Percentiles rank a stretch among this genome's conserved stretches.
phyloP scores from a whole-genome alignment of 2,888 invertebrate genomes.

The Nomada ruficornis region DNA sequence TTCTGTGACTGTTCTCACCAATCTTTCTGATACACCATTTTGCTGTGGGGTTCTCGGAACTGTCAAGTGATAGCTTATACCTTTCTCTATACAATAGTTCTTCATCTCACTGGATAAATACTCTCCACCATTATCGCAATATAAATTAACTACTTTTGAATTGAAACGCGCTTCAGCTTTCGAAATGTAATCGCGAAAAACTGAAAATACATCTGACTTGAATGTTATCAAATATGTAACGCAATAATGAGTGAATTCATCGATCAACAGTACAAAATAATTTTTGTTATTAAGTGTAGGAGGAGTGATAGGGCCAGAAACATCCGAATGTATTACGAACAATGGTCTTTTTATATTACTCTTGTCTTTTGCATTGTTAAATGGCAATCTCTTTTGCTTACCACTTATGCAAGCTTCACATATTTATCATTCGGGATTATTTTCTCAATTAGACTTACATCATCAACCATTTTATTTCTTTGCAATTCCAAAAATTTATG shows the following conservation, averaged over 20 bases:
- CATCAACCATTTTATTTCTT: too few relatives aligned
- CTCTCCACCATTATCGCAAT: neutral
- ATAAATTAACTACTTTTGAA: neutral
- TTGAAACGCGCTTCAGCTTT: neutral
- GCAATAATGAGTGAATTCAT: slow-evolving; percentile 14
- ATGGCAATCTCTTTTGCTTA: neutral
- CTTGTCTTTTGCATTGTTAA: slow-evolving; percentile 27
- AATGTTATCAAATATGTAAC: slow-evolving; percentile 39
- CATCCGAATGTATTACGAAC: slow-evolving; percentile 50
- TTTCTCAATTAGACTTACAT: neutral
- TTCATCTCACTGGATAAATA: neutral
- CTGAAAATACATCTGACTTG: slow-evolving; percentile 43
- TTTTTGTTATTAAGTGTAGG: slow-evolving; percentile 50
- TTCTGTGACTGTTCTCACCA: slow-evolving; percentile 69
- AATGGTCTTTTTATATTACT: slow-evolving; percentile 40
- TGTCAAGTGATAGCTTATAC: slow-evolving; percentile 56
- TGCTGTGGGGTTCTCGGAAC: slow-evolving; percentile 80
- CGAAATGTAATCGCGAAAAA: slow-evolving; percentile 5
- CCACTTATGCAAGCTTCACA: neutral
- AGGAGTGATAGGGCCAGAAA: slow-evolving; percentile 56
- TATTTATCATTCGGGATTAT: neutral
- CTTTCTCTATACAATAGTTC: too few relatives aligned
- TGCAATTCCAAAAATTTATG: too few relatives aligned
- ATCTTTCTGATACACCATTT: slow-evolving; percentile 80
- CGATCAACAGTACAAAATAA: slow-evolving; percentile 53